Conservation (phyloP, 2,888 invertebrate genomes). For the Subacronicta megacephala region DNA sequence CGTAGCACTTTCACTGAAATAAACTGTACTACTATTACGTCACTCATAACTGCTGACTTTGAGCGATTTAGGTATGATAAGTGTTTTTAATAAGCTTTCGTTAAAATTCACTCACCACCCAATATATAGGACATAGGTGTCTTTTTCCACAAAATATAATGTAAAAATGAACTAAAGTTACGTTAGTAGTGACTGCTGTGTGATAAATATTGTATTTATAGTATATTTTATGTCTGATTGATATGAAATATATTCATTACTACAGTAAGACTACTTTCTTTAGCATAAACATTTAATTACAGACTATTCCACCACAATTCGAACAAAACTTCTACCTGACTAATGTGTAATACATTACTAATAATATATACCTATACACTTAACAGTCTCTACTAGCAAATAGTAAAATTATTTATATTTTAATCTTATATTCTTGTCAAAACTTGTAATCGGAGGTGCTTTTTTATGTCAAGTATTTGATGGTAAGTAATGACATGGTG, state of each 20-base stretch:
- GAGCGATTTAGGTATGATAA: background rate
- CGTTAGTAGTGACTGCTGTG: constrained; percentile 37
- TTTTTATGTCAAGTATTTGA: constrained; percentile 69
- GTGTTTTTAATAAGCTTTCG: background rate
- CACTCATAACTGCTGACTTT: background rate
- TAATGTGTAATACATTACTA: background rate
- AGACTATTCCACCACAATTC: constrained; percentile 10
- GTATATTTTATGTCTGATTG: constrained; percentile 11
- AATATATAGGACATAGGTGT: constrained; percentile 21
- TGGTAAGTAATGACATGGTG: constrained; percentile 69
- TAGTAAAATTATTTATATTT: constrained; percentile 50
- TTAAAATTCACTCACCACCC: constrained; percentile 6
- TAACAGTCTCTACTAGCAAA: constrained; percentile 35
- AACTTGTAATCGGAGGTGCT: constrained; percentile 79
- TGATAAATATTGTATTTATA: constrained; percentile 20
- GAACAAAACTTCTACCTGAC: constrained; percentile 31
- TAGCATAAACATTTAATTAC: constrained; percentile 1
- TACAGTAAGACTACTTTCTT: background rate
- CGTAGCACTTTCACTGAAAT: no score
- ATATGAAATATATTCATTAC: constrained; percentile 2
- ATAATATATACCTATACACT: constrained; percentile 11
- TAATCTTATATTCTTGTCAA: constrained; percentile 68
- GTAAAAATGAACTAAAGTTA: constrained; percentile 22
- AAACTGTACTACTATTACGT: no score
- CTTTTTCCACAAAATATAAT: constrained; percentile 31